These are phyloP conservation scores for Drosophila guanche DNA, from an alignment of 1,140 invertebrate genomes.

Conservation along the genomic window DNA sequence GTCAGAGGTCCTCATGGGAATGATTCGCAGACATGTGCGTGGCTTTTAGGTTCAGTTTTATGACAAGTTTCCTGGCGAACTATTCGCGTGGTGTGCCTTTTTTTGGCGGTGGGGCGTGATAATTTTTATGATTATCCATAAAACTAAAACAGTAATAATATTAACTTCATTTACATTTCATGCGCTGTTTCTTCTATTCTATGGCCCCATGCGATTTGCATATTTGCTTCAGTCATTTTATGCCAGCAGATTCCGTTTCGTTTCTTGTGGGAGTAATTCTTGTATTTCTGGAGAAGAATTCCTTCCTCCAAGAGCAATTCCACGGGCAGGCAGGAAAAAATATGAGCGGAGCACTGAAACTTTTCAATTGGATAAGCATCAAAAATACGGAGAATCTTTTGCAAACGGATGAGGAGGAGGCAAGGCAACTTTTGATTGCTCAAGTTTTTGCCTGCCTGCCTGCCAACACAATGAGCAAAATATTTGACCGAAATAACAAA, in stretches of 20 bases:
- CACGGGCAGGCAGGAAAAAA: constrained; percentile 9
- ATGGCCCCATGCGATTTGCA: constrained; percentile 52
- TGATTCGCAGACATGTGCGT: constrained; percentile 8
- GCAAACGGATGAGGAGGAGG: constrained; percentile 5
- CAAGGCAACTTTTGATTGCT: constrained; percentile 74
- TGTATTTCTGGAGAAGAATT: constrained; percentile 1
- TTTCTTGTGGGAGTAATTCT: background rate
- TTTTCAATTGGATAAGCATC: constrained; percentile 81
- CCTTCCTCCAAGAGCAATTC: constrained; percentile 48
- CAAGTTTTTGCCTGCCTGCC: constrained; percentile 51
- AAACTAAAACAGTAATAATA: constrained; percentile 82
- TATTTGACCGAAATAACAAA: constrained; percentile 66
- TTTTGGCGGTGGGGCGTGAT: constrained; percentile 68
- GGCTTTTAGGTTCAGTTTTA: constrained; percentile 15
- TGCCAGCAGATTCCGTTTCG: constrained; percentile 25
- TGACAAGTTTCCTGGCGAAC: constrained; percentile 29
- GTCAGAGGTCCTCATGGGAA: background rate
- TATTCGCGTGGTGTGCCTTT: constrained; percentile 28
- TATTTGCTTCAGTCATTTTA: constrained; percentile 66
- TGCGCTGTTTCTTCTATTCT: constrained; percentile 26
- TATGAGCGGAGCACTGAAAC: constrained; percentile 33
- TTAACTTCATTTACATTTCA: constrained; percentile 80
- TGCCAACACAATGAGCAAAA: constrained; percentile 24
- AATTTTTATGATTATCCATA: constrained; percentile 81
- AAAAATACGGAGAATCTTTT: constrained; percentile 48